phyloP scores from a whole-genome alignment of 1,140 invertebrate species.

The Aphelenchoides avenae region DNA sequence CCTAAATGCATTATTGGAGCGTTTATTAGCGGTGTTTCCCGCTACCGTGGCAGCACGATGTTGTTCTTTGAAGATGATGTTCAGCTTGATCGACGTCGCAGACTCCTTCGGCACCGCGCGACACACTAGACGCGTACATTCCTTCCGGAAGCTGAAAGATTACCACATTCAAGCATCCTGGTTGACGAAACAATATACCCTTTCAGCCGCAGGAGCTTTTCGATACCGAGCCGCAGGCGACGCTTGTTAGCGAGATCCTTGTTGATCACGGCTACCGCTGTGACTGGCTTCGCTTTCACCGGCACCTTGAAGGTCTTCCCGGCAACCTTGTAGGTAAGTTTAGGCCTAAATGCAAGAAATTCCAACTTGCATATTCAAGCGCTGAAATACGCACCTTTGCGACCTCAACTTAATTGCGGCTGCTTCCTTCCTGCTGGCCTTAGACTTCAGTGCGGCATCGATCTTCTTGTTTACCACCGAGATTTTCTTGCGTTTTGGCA shows the following conservation, averaged over 20 bases:
- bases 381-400: too few relatives aligned
- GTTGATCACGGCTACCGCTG: slow-evolving; percentile 23
- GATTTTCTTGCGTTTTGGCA: background rate
- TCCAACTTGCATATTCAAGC: too few relatives aligned
- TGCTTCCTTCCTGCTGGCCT: too few relatives aligned
- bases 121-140: slow-evolving; percentile 5
- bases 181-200: slow-evolving; percentile 18
- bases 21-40: background rate
- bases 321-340: too few relatives aligned
- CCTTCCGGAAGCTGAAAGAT: slow-evolving; percentile 5
- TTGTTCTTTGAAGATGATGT: slow-evolving; percentile 30
- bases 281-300: slow-evolving; percentile 24
- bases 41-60: background rate
- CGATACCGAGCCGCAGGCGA: slow-evolving; percentile 21
- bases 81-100: slow-evolving; percentile 12
- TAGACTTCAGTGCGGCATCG: too few relatives aligned
- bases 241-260: slow-evolving; percentile 30
- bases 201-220: slow-evolving; percentile 21
- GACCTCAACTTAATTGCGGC: too few relatives aligned
- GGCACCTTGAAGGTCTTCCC: slow-evolving; percentile 17
- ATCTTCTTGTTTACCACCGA: too few relatives aligned
- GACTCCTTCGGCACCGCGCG: slow-evolving; percentile 2
- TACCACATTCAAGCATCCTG: slow-evolving; percentile 2
- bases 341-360: too few relatives aligned
- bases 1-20: background rate